A percentile compares a stretch with the other conserved stretches of the same genome.
These are phyloP conservation scores for Neuroscelio doddi DNA, from an alignment of 2,888 invertebrate genomes.

Conservation along the genomic window DNA sequence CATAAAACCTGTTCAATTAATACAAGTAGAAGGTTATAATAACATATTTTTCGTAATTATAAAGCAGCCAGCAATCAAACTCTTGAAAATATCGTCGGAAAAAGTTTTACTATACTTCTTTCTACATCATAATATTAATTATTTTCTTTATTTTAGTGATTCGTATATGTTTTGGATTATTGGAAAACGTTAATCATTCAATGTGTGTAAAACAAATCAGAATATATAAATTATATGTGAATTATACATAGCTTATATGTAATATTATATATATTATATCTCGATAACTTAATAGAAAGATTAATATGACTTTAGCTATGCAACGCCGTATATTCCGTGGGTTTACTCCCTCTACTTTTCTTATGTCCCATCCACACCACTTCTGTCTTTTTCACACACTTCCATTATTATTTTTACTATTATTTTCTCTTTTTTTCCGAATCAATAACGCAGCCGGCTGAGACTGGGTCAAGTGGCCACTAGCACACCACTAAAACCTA, in stretches of 20 bases:
- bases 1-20: too few species aligned
- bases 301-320: conserved; percentile 11
- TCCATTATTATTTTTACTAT: conserved; percentile 33
- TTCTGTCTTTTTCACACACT: conserved; percentile 14
- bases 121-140: too few species aligned
- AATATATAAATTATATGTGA: too few species aligned
- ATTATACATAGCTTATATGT: too few species aligned
- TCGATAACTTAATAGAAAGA: conserved; percentile 29
- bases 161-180: conserved; percentile 37
- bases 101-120: too few species aligned
- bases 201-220: too few species aligned
- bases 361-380: background rate
- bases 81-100: conserved; percentile 17
- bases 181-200: conserved; percentile 37
- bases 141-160: conserved; percentile 19
- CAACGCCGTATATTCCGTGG: conserved; percentile 18
- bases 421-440: conserved; percentile 51
- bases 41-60: too few species aligned
- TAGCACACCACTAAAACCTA: conserved; percentile 41
- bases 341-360: conserved; percentile 11
- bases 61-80: too few species aligned
- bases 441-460: conserved; percentile 59
- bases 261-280: too few species aligned
- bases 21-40: too few species aligned
- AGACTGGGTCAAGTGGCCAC: conserved; percentile 63